A percentile compares a stretch with the other conserved stretches of the same genome.
Evolutionary conservation across 1,140 invertebrate genomes (phyloP).

Genomic region (Sarcophaga bullata): DNA sequence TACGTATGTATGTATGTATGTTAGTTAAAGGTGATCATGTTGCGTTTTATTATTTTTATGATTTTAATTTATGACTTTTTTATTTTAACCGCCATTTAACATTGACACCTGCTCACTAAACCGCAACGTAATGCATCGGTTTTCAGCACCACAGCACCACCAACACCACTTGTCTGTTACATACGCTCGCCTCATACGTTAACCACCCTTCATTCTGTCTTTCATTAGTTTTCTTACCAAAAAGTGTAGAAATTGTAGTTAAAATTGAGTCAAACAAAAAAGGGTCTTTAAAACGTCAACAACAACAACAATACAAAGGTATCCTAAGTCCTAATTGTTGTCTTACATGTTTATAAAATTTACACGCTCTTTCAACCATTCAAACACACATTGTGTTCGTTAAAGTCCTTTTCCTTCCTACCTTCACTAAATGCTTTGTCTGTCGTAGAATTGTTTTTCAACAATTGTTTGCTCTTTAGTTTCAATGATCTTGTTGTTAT

Average conservation of each 20-base stretch:
- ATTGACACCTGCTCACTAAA: constrained; percentile 38
- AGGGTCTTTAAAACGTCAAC: too few species aligned
- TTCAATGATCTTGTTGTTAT: constrained; percentile 5
- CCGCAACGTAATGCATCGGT: constrained; percentile 22
- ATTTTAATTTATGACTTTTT: constrained; percentile 31
- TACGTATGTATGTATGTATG: background rate
- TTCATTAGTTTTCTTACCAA: too few species aligned
- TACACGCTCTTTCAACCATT: constrained; percentile 27
- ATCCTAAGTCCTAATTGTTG: constrained; percentile 29
- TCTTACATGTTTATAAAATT: constrained; percentile 35
- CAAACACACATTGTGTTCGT: background rate
- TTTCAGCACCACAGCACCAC: background rate
- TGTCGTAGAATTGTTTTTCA: background rate
- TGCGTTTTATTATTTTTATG: background rate
- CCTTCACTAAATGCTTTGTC: background rate
- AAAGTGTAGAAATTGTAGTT: too few species aligned
- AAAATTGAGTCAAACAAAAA: too few species aligned
- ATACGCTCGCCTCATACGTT: background rate
- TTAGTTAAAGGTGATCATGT: constrained; percentile 30
- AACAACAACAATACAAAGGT: background rate
- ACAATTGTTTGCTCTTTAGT: constrained; percentile 21
- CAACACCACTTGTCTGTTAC: background rate
- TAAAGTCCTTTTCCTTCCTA: background rate
- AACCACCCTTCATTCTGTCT: background rate
- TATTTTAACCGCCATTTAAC: constrained; percentile 31